Evolutionary conservation across 2,888 invertebrate genomes (phyloP).

Genomic region (Caenorhabditis panamensis): DNA sequence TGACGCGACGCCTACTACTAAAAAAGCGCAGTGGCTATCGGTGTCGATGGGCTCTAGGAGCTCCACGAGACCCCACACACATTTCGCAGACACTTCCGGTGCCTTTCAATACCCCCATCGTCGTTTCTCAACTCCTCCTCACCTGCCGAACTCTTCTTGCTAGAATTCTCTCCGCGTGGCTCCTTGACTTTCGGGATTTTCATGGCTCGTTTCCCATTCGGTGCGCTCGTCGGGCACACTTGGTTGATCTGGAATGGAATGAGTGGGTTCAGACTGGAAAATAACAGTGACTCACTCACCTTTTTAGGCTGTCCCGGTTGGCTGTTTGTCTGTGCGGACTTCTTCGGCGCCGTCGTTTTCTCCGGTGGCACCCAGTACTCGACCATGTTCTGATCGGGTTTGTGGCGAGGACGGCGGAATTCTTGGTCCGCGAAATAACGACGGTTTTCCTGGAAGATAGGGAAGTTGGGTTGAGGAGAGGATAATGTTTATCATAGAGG

Average conservation of each 20-base stretch:
- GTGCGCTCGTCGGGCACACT: conserved; percentile 38
- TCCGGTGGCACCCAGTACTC: conserved; percentile 69
- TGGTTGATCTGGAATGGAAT: conserved; percentile 35
- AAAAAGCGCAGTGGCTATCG: conserved; percentile 7
- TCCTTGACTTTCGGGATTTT: conserved; percentile 67
- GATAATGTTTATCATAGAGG: background rate
- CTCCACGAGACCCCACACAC: too few relatives aligned
- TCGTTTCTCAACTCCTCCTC: conserved; percentile 11
- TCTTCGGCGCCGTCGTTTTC: conserved; percentile 29
- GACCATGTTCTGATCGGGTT: conserved; percentile 61
- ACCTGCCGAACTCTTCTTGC: conserved; percentile 61
- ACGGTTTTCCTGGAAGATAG: conserved; percentile 46
- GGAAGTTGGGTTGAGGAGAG: background rate
- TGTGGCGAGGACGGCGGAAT: conserved; percentile 51
- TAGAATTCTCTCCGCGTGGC: conserved; percentile 49
- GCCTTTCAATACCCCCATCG: conserved; percentile 1
- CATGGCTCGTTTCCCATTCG: conserved; percentile 54
- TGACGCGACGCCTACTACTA: background rate
- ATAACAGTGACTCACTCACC: conserved; percentile 17
- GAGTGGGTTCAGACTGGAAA: too few relatives aligned
- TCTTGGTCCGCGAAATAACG: conserved; percentile 58
- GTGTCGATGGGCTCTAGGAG: conserved; percentile 4
- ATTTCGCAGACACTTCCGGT: conserved; percentile 21
- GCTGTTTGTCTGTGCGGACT: too few relatives aligned
- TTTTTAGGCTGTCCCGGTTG: conserved; percentile 26